Evolutionary conservation across 2,888 invertebrate species (phyloP).

Genomic region (Rhingia campestris): DNA sequence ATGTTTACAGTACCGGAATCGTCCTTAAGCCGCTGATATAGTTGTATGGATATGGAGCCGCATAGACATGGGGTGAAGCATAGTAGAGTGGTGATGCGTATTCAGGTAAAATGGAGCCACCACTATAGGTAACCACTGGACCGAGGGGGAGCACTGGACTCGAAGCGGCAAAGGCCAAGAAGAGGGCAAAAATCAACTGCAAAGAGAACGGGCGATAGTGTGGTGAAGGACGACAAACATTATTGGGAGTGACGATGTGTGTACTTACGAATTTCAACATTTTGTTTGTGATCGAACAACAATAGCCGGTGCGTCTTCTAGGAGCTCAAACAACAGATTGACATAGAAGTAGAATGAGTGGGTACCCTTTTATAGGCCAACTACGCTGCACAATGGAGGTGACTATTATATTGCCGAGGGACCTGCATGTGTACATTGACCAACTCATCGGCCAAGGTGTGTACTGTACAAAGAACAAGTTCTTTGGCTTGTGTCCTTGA

Average conservation of each 20-base stretch:
- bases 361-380: conserved; percentile 61
- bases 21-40: conserved; percentile 58
- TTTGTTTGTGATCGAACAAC: conserved; percentile 5
- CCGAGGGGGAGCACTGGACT: conserved; percentile 81
- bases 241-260: neutral
- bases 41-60: conserved; percentile 79
- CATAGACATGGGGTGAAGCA: conserved; percentile 74
- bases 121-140: conserved; percentile 51
- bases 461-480: conserved; percentile 46
- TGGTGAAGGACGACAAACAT: neutral
- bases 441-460: conserved; percentile 35
- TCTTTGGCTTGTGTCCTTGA: conserved; percentile 59
- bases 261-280: conserved; percentile 64
- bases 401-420: neutral
- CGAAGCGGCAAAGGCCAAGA: conserved; percentile 84
- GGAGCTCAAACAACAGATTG: conserved; percentile 61
- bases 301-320: conserved; percentile 29
- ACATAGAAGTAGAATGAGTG: conserved; percentile 35
- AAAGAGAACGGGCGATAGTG: conserved; percentile 1
- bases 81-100: conserved; percentile 76
- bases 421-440: neutral
- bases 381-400: neutral
- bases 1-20: conserved; percentile 44
- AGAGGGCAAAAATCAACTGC: conserved; percentile 75
- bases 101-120: conserved; percentile 49